These are phyloP conservation scores for Cervus canadensis DNA, from an alignment of 2,113 vertebrate genomes.

Conservation along the genomic window DNA sequence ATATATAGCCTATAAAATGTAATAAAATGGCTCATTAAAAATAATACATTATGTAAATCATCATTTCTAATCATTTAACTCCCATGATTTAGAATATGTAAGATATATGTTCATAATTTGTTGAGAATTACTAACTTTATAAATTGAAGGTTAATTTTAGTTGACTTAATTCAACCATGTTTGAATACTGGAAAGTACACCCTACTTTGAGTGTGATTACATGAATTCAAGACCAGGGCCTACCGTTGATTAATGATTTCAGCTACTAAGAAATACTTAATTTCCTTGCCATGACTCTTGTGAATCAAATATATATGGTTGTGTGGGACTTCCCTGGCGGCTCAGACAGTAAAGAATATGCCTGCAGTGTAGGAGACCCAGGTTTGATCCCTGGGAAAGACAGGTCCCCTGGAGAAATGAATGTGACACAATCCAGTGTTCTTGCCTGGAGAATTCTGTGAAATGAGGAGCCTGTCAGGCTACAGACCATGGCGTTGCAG, in stretches of 20 bases:
- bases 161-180: background rate
- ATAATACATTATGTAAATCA: background rate
- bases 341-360: background rate
- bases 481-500: background rate
- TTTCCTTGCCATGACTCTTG: background rate
- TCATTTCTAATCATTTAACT: background rate
- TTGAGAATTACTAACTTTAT: slow-evolving; percentile 21
- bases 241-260: background rate
- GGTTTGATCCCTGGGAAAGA: background rate
- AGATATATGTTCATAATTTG: background rate
- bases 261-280: background rate
- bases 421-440: background rate
- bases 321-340: background rate
- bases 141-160: background rate
- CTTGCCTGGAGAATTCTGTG: background rate
- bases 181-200: background rate
- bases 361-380: background rate
- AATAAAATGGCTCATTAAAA: slow-evolving; percentile 25
- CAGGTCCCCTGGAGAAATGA: background rate
- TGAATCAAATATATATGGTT: background rate
- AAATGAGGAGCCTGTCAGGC: background rate
- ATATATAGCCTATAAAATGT: background rate
- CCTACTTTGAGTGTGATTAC: background rate
- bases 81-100: background rate
- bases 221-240: background rate